Base-by-base conservation (phyloP, 1,140 invertebrate genomes). In the Trinorchestia longiramus region DNA sequence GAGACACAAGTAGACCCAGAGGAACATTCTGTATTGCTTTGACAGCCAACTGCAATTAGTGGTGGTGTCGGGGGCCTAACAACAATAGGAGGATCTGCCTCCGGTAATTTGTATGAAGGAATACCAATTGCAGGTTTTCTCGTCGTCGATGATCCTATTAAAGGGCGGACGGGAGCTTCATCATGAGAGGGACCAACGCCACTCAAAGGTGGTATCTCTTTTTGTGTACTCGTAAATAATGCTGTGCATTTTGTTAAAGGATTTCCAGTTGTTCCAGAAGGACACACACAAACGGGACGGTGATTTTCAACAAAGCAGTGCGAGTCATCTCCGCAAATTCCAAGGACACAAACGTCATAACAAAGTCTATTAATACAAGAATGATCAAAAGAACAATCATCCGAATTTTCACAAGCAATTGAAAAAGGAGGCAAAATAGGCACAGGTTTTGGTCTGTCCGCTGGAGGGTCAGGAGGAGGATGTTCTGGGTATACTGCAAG, bases 311-410 rank as follows among this genome's bases (percentile, higher is more conserved):
- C 98, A 97, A 98, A 98, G 97, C 99, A 99, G 42, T 99, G 97
- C 87, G 99, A 99, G 97, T 99, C 99, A 96, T 98, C 98, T 96
- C 99, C 99, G 97, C 99, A 99, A 96, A 98, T 98, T 96, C 98
- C 98, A 97, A 98, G 98, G 17, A 98, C 98, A 97, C 99, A 99
- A 96, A 98, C 99, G 97, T 99, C 98, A 97, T 98, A 98, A 97
- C 99, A 99, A 97, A 98, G 98, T 97, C 98, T 98, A 97, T 98
- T 98, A 97, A 99, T 98, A 98, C 99, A 99, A 97, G 98, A 98
- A 98, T 99, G 98, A 97, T 99, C 98, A 97, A 98, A 98, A 96
- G 98, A 98, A 98, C 99, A 99, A 97, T 99, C 98, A 97, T 96
- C 96, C 43, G 92, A 96, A 88, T 96, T 96, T 53, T 95, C 92